Conservation (phyloP, 1,140 invertebrate genomes). For the Aphidius ervi region DNA sequence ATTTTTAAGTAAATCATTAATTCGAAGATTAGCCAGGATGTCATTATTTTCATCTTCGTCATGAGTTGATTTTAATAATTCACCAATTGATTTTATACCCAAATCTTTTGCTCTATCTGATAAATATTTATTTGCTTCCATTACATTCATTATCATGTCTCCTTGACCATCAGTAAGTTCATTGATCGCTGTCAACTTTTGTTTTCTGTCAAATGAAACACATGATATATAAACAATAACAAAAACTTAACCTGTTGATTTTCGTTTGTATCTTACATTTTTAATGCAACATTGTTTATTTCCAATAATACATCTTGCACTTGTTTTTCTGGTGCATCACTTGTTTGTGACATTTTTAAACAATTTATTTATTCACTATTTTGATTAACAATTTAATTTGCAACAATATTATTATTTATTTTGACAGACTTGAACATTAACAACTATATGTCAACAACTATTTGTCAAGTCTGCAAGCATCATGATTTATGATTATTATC, state of each 20-base stretch:
- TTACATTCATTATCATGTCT: slow-evolving; percentile 25
- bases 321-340: slow-evolving; percentile 9
- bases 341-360: no score
- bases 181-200: slow-evolving; percentile 35
- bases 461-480: no score
- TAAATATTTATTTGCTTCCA: slow-evolving; percentile 30
- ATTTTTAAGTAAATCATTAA: no score
- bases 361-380: no score
- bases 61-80: not conserved
- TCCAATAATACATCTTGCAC: slow-evolving; percentile 26
- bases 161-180: slow-evolving; percentile 32
- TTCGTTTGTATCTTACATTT: slow-evolving; percentile 31
- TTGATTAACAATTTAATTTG: no score
- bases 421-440: no score
- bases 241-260: slow-evolving; percentile 1
- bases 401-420: no score
- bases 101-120: slow-evolving; percentile 16
- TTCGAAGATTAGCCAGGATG: not conserved
- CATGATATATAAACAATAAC: slow-evolving; percentile 5
- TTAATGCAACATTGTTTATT: slow-evolving; percentile 28
- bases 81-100: slow-evolving; percentile 21
- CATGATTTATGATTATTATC: no score
- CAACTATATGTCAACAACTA: no score
- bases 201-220: slow-evolving; percentile 29
- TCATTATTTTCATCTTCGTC: not conserved